Conservation (phyloP, 2,113 vertebrate genomes). For the Heterotilapia buettikoferi region DNA sequence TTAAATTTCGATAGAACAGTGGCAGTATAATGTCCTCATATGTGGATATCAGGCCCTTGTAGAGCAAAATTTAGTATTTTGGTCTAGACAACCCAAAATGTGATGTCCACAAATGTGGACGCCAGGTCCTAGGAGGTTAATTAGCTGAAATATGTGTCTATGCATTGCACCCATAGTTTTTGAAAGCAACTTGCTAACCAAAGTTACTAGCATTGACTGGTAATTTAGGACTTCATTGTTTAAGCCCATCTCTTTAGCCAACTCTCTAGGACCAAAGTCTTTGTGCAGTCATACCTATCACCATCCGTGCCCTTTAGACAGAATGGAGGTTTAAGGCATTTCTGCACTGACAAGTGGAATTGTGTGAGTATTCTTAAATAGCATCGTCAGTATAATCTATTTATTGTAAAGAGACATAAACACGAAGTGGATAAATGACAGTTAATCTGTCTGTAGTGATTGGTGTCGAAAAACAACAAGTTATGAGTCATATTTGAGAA, state of each 20-base stretch:
- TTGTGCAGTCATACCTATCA: background rate
- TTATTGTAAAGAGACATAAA: background rate
- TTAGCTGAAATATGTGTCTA: background rate
- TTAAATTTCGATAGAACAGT: background rate
- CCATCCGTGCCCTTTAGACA: background rate
- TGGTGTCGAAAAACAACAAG: background rate
- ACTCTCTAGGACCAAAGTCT: background rate
- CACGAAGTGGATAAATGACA: background rate
- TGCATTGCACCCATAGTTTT: background rate
- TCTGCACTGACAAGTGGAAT: background rate
- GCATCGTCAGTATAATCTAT: background rate
- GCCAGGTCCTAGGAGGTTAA: background rate
- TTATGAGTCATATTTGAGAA: background rate
- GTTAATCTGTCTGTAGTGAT: background rate
- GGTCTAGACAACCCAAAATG: background rate
- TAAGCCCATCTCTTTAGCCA: background rate
- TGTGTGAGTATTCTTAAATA: background rate
- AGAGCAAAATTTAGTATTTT: background rate
- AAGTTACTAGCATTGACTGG: background rate
- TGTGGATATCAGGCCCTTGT: background rate
- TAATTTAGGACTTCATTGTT: background rate
- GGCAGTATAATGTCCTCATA: background rate
- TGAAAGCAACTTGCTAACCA: background rate
- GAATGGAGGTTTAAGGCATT: background rate
- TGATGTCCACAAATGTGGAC: background rate